Evolutionary conservation across 1,140 invertebrate genomes (phyloP), one percentile per base, ranked within the genome.

Genomic region (Saxidomus purpurata): DNA sequence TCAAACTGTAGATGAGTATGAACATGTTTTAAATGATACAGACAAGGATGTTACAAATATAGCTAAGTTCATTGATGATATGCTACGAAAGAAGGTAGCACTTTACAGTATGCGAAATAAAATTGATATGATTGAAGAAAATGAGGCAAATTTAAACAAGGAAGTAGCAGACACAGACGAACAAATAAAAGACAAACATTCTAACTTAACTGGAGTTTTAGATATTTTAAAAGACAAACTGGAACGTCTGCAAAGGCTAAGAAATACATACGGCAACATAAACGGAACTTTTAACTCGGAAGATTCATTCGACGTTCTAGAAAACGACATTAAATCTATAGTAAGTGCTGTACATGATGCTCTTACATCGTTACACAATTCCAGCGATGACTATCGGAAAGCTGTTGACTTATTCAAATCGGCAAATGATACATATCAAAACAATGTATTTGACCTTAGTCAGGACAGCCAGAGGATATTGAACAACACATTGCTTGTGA

Each of bases 241-340:
- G 34, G 31, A 81, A 36, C 11, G 55, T 3, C 8, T 88, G 0
- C 2, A 69, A 71, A 49, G 17, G 1, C 3, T 87, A 28, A 74
- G 74, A 40, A 40, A 47, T 28, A 84, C 15, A 22, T 89, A 38
- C 22, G 81, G 79, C 6, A 59, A 83, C 31, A 63, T 89, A 15
- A 89, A 84, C 25, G 71, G 80, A 22, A 89, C 80, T 8, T 77
- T 36, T 43, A 55, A 83, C 28, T 67, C 36, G 34, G n/a, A 36
- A 0, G 15, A 55, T 25, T 1, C 9, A 9, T 89, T 83, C 34
- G 55, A 74, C n/a, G 38, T 49, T 28, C 40, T 87, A 49, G 82
- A 87, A 77, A 17, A n/a, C 17, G 19, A n/a, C 0, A 22, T 87
- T 9, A 40, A 40, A 77, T 22, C 15, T 13, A 8, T 36, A 17